phyloP scores from a whole-genome alignment of 2,888 invertebrate species.

The Mythimna loreyi region DNA sequence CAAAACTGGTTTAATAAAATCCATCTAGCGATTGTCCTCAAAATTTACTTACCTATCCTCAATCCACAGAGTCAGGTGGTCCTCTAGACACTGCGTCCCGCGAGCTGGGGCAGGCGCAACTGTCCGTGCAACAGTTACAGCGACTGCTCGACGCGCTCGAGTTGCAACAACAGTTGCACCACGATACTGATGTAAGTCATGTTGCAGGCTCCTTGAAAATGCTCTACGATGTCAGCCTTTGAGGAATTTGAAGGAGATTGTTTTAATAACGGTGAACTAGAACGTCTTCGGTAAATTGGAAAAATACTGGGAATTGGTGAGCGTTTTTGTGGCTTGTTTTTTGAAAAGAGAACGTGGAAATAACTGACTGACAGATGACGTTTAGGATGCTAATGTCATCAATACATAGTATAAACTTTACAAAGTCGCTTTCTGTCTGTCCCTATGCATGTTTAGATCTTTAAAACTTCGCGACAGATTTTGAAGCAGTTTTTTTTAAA shows the following conservation, averaged over 20 bases:
- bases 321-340: neutral
- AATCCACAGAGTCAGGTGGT: slow-evolving; percentile 90
- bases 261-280: neutral
- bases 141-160: slow-evolving; percentile 91
- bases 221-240: neutral
- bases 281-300: neutral
- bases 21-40: neutral
- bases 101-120: slow-evolving; percentile 92
- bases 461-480: no score
- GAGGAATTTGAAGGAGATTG: neutral
- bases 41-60: neutral
- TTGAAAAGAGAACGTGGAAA: neutral
- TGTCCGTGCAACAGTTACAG: slow-evolving; percentile 93
- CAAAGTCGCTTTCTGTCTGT: no score
- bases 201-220: slow-evolving; percentile 10
- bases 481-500: no score
- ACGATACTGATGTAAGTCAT: slow-evolving; percentile 88
- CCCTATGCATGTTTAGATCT: no score
- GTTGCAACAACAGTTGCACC: slow-evolving; percentile 84
- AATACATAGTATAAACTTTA: no score
- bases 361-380: neutral
- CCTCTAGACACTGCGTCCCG: slow-evolving; percentile 92
- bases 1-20: neutral
- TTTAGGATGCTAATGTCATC: neutral
- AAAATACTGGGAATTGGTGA: slow-evolving; percentile 10